Evolutionary conservation across 2,113 vertebrate species (phyloP).

Genomic region (Mirounga angustirostris): DNA sequence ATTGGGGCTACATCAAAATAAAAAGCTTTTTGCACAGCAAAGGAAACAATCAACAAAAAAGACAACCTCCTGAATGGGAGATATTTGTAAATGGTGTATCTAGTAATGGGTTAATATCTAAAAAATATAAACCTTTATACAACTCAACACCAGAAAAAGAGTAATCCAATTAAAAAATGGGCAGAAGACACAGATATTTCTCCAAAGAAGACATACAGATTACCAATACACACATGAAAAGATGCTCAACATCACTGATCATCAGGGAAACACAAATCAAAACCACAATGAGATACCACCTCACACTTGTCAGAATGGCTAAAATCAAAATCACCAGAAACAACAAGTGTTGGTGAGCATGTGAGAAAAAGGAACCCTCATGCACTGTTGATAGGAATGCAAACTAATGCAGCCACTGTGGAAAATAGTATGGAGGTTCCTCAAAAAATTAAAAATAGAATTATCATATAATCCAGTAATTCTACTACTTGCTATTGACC

Average conservation of each 20-base stretch:
- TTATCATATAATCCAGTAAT: not conserved
- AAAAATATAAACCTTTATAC: not conserved
- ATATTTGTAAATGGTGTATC: not conserved
- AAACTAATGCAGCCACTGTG: not conserved
- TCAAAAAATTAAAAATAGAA: not conserved
- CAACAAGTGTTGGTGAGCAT: not conserved
- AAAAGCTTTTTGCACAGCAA: not conserved
- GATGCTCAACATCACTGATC: not conserved
- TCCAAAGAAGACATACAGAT: not conserved
- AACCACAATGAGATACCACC: not conserved
- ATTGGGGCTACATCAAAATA: not conserved
- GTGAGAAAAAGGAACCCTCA: not conserved
- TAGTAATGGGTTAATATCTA: not conserved
- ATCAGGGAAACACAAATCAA: not conserved
- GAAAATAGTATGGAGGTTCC: not conserved
- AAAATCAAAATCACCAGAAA: not conserved
- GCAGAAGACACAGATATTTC: not conserved
- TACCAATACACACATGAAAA: not conserved
- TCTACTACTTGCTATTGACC: not conserved
- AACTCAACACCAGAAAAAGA: not conserved
- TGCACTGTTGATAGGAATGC: not conserved
- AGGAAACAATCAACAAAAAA: not conserved
- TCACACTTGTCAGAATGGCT: not conserved
- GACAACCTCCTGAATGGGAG: not conserved
- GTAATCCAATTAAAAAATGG: not conserved